Evolutionary conservation across 1,140 invertebrate species (phyloP).

Genomic region (Branchinecta lynchi): DNA sequence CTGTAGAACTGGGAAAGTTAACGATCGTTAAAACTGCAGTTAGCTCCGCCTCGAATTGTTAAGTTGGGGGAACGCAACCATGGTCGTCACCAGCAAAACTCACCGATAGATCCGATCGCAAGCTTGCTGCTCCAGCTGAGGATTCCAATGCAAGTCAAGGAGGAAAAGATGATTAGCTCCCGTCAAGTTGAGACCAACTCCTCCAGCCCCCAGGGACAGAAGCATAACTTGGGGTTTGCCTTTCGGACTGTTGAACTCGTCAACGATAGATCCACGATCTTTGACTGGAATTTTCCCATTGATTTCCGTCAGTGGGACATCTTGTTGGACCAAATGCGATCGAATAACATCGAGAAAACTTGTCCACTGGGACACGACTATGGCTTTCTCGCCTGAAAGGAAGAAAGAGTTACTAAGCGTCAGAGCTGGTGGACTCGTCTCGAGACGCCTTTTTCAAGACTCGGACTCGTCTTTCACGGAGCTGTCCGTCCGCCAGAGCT

Average conservation of each 20-base stretch:
- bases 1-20: too few species aligned
- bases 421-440: too few species aligned
- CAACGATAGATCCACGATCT: slow-evolving; percentile 42
- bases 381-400: slow-evolving; percentile 43
- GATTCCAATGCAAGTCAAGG: slow-evolving; percentile 88
- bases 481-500: slow-evolving; percentile 50
- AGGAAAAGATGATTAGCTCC: slow-evolving; percentile 79
- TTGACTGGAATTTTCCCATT: slow-evolving; percentile 47
- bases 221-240: slow-evolving; percentile 44
- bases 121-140: slow-evolving; percentile 76
- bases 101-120: slow-evolving; percentile 71
- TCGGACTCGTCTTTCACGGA: too few species aligned
- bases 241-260: slow-evolving; percentile 30
- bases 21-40: too few species aligned
- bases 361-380: slow-evolving; percentile 78
- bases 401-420: slow-evolving; percentile 12
- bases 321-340: slow-evolving; percentile 37
- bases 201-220: slow-evolving; percentile 71
- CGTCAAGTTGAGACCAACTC: slow-evolving; percentile 75
- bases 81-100: neutral
- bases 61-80: too few species aligned
- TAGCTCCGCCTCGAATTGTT: too few species aligned
- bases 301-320: slow-evolving; percentile 43
- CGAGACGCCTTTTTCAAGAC: too few species aligned
- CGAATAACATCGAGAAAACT: slow-evolving; percentile 51